Evolutionary conservation across 2,113 vertebrate genomes (phyloP).

Genomic region (Heterotis niloticus): DNA sequence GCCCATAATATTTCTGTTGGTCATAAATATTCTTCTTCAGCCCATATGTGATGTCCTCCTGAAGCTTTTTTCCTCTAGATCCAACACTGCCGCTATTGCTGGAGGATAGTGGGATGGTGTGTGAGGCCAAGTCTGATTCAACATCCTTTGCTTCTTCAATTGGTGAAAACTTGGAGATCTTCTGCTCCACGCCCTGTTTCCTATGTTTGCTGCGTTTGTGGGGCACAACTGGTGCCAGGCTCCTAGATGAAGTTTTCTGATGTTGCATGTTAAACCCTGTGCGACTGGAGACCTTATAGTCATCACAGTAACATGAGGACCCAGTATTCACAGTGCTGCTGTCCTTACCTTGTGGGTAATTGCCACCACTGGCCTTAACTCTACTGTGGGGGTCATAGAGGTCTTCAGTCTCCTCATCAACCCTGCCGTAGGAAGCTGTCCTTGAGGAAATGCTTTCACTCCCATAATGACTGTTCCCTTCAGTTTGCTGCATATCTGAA

Average conservation of each 20-base stretch:
- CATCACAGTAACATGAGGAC: conserved; percentile 81
- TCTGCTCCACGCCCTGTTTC: conserved; percentile 93
- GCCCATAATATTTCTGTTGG: conserved; percentile 71
- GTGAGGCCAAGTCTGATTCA: conserved; percentile 88
- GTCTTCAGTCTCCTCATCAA: conserved; percentile 91
- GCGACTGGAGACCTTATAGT: conserved; percentile 71
- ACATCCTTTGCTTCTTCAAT: conserved; percentile 97
- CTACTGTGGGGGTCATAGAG: conserved; percentile 86
- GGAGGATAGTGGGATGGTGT: conserved; percentile 60
- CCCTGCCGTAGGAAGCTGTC: conserved; percentile 82
- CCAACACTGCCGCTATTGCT: conserved; percentile 60
- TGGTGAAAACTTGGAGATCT: conserved; percentile 97
- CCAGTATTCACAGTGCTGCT: conserved; percentile 42
- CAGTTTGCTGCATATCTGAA: conserved; percentile 74
- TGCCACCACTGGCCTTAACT: conserved; percentile 74
- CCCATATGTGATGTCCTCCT: conserved; percentile 88
- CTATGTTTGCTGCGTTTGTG: conserved; percentile 95
- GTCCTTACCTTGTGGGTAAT: conserved; percentile 53
- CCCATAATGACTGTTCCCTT: conserved; percentile 60
- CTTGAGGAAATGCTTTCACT: conserved; percentile 53
- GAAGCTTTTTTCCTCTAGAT: conserved; percentile 77
- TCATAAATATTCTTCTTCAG: conserved; percentile 85
- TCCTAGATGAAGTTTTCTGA: conserved; percentile 84
- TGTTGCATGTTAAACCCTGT: conserved; percentile 61
- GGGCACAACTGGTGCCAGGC: conserved; percentile 84